These are phyloP conservation scores for Chelmon rostratus DNA, from an alignment of 2,797 vertebrate genomes.

Conservation along the genomic window DNA sequence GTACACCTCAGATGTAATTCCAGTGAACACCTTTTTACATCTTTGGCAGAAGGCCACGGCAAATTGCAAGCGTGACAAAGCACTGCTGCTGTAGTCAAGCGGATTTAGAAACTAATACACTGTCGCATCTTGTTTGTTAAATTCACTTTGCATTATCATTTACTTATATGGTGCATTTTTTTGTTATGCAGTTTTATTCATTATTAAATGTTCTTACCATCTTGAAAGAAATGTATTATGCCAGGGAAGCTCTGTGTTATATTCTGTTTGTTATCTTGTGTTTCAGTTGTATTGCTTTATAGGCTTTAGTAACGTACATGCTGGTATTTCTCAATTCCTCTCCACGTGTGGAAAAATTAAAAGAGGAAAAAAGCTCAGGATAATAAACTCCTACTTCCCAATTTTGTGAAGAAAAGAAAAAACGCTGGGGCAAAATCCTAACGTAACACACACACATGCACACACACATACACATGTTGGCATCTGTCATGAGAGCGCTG, in stretches of 20 bases:
- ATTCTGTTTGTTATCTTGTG: not conserved
- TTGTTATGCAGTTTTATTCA: not conserved
- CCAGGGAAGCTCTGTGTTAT: not conserved
- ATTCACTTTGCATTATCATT: not conserved
- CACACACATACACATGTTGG: not conserved
- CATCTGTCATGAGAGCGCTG: conserved; percentile 23
- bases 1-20: not conserved
- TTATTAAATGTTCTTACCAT: not conserved
- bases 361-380: not conserved
- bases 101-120: not conserved
- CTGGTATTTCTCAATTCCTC: not conserved
- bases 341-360: not conserved
- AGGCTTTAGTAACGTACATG: conserved; percentile 2
- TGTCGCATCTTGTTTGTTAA: not conserved
- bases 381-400: not conserved
- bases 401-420: not conserved
- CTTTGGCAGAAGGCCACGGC: conserved; percentile 16
- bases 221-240: not conserved
- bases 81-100: not conserved
- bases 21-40: not conserved
- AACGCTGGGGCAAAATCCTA: not conserved
- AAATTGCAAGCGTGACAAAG: not conserved
- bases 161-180: not conserved
- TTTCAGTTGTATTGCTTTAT: not conserved
- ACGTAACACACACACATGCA: not conserved